Conservation (phyloP, 1,140 invertebrate species). For the Drosophila orosa region DNA sequence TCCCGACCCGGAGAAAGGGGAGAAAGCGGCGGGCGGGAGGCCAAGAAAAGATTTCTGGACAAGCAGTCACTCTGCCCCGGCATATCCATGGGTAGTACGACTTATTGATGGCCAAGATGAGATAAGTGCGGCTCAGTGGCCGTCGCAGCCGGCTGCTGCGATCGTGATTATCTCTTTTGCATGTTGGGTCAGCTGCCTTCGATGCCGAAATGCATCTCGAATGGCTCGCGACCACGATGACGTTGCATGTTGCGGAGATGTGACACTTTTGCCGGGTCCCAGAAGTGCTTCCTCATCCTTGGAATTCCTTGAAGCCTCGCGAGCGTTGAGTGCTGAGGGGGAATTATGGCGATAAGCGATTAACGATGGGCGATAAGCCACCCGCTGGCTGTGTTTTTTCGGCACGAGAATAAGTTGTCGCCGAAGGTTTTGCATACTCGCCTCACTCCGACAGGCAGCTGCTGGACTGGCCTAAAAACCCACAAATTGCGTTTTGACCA, state of each 20-base stretch:
- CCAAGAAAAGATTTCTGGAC: slow-evolving; percentile 2
- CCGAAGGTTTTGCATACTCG: slow-evolving; percentile 47
- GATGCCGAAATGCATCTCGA: slow-evolving; percentile 56
- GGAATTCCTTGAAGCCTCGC: slow-evolving; percentile 50
- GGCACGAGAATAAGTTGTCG: slow-evolving; percentile 35
- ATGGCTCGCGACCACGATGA: slow-evolving; percentile 71
- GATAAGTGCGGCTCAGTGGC: slow-evolving; percentile 59
- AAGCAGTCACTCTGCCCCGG: slow-evolving; percentile 3
- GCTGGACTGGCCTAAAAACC: slow-evolving; percentile 55
- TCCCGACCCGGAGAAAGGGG: slow-evolving; percentile 4
- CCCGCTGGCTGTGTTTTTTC: slow-evolving; percentile 33
- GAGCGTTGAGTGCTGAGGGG: slow-evolving; percentile 42
- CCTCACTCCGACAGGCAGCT: slow-evolving; percentile 15
- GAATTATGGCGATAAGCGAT: slow-evolving; percentile 68
- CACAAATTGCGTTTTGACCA: slow-evolving; percentile 68
- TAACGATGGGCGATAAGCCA: slow-evolving; percentile 47
- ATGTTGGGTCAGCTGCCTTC: slow-evolving; percentile 53
- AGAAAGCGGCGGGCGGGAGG: neutral
- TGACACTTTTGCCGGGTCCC: slow-evolving; percentile 60
- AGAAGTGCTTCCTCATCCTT: slow-evolving; percentile 70
- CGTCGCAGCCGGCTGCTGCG: slow-evolving; percentile 24
- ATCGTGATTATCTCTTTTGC: slow-evolving; percentile 53
- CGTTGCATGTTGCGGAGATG: slow-evolving; percentile 59
- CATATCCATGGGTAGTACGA: slow-evolving; percentile 38
- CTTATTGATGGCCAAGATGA: slow-evolving; percentile 66